Percentiles rank a stretch among this genome's conserved stretches.
phyloP scores from a whole-genome alignment of 2,113 vertebrate species.

The Callaeas wilsoni region DNA sequence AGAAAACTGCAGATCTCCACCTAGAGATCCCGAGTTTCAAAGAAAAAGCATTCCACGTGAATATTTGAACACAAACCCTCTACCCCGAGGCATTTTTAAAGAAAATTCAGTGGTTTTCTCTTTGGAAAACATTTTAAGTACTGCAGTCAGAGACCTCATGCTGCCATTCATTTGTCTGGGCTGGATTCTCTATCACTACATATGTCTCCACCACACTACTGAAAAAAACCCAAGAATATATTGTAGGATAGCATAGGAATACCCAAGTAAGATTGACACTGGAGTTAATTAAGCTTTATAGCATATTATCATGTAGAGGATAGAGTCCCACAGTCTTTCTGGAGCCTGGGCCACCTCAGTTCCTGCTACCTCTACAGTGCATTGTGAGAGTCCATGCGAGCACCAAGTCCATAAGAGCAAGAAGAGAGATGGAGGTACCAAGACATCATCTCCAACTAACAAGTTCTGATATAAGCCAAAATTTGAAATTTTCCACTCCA shows the following conservation, averaged over 20 bases:
- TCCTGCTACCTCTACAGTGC: not conserved
- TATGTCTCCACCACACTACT: not conserved
- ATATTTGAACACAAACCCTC: not conserved
- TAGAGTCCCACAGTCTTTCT: not conserved
- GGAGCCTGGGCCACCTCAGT: not conserved
- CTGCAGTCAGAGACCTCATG: not conserved
- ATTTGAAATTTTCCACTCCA: not conserved
- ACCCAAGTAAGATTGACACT: not conserved
- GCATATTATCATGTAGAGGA: not conserved
- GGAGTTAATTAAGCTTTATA: not conserved
- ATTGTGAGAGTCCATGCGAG: rapidly evolving
- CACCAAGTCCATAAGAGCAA: not conserved
- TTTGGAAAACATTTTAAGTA: not conserved
- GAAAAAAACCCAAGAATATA: not conserved
- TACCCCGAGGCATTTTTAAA: not conserved
- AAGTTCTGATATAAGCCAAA: not conserved
- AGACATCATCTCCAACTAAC: not conserved
- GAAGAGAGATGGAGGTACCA: not conserved
- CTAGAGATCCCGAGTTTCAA: not conserved
- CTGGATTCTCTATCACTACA: not conserved
- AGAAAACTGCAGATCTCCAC: not conserved
- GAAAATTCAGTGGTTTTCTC: not conserved
- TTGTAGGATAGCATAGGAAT: not conserved
- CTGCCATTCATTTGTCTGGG: not conserved
- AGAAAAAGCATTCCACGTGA: not conserved